Evolutionary conservation across 2,113 vertebrate species (phyloP), one percentile per base, ranked within the genome.

Genomic region (Phyllostomus hastatus): DNA sequence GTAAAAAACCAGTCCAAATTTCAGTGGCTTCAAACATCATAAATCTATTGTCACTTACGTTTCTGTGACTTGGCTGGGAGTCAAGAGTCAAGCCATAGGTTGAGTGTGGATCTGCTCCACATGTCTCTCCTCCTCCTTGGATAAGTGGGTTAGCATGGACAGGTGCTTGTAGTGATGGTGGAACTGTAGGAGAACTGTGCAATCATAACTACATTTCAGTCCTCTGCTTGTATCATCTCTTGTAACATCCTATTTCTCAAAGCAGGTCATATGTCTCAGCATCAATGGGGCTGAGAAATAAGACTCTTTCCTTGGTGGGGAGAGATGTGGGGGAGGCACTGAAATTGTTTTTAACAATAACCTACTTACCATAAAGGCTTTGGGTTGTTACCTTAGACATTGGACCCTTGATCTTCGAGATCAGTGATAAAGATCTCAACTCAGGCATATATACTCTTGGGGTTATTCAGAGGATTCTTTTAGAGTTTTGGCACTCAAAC

Each of bases 1-100:
- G 50, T 88, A 82, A 97, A 61, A 90, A 83, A 88, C 5, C 73
- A 76, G 38, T 67, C 28, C 73, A 94, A 31, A 86, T 91, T 72
- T 82, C 54, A 86, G 31, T 91, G 31, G 7, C 52, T 79, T 91
- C 14, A 22, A 28, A 64, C 33, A 57, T 70, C 38, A 57, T 5
- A 76, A 84, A 73, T n/a, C 76, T 75, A 1, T 84, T 95, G 33
- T 91, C 35, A 43, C 1, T 61, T 46, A 14, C 31, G 7, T 88
- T 33, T 73, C 26, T 70, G 7, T 88, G 85, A 28, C 26, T 80
- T 28, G 15, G 5, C n/a, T 79, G 38, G n/a, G 24, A 83, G 69
- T 78, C 50, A 33, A 85, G 81, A 67, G 33, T 69, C 54, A 84
- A 88, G 35, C n/a, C 54, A 28, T 22, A 41, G 17, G 57, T n/a